Base-by-base conservation (phyloP, 2,797 vertebrate genomes). In the Iguana delicatissima region DNA sequence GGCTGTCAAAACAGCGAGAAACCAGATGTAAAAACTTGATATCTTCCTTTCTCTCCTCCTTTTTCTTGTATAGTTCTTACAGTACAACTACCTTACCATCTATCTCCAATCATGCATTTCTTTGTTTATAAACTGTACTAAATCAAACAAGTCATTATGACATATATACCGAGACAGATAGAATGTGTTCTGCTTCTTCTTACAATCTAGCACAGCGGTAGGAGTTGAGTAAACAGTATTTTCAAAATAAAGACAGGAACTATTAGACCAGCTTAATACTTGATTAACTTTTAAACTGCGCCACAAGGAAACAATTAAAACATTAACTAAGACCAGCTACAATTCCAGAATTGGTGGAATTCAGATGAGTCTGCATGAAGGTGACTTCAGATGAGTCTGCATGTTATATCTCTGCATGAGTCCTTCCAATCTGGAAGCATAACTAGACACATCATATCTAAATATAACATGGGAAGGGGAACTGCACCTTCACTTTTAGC, bases 61-160 rank as follows among this genome's bases (percentile, higher is more conserved):
- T 55, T 85, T 93, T 87, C 22, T 88, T 90, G 91, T 64, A 59
- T 50, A 88, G 6, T 55, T 18, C 24, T 32, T 64, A 59, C 85
- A 84, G 8, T 87, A 88, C 89, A 95, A 91, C 89, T 88, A 92
- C 26, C 29, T 92, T 46, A 88, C 93, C 92, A 89, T 73, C 93
- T 3, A 74, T 88, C 94, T 94, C 89, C 52, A 91, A 90, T 90
- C 57, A 72, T 82, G 69, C 79, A 74, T 82, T 82, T 83, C 29
- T 32, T 83, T 90, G 85, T 67, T 87, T 90, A 87, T 90, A 64
- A 87, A 50, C 52, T 74, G 6, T 55, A 83, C 55, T 76, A 90
- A 80, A 20, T 73, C 50, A 50, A 83, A 77, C 85, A 83, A 83
- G 72, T 50, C 26, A 87, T 67, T 9, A 76, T 82, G 72, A 73